Percentiles rank a stretch among this genome's conserved stretches.
These are phyloP conservation scores for Corvus moneduloides DNA, from an alignment of 2,113 vertebrate genomes.

Conservation along the genomic window DNA sequence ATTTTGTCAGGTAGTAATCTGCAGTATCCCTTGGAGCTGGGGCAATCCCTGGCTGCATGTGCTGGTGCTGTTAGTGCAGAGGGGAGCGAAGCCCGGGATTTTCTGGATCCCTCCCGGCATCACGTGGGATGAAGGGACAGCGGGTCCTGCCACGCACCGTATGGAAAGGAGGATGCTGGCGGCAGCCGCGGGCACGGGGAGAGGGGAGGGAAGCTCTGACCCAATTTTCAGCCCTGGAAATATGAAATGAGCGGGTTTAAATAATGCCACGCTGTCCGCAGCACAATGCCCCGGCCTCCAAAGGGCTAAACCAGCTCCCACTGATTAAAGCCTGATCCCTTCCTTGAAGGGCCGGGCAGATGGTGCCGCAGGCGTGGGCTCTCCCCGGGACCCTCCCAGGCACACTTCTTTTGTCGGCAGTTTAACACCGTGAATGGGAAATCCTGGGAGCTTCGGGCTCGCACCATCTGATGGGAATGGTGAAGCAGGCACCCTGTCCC, in stretches of 20 bases:
- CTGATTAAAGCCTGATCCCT: constrained; percentile 53
- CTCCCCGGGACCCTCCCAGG: constrained; percentile 47
- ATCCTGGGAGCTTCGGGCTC: constrained; percentile 17
- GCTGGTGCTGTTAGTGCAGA: background rate
- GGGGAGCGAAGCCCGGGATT: background rate
- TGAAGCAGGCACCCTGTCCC: background rate
- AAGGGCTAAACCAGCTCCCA: background rate
- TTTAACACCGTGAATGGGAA: constrained; percentile 75
- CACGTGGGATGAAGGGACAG: background rate
- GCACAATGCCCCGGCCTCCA: constrained; percentile 11
- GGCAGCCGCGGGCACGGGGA: background rate
- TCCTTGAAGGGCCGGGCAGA: constrained; percentile 65
- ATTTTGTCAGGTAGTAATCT: background rate
- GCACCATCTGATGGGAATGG: constrained; percentile 35
- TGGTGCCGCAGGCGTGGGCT: constrained; percentile 58
- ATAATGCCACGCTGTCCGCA: background rate
- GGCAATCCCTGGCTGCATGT: background rate
- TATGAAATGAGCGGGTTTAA: constrained; percentile 56
- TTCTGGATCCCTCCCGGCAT: background rate
- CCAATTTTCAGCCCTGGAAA: constrained; percentile 56
- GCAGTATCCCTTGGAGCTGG: background rate
- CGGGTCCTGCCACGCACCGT: background rate
- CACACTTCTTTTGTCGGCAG: constrained; percentile 74
- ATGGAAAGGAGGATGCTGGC: background rate
- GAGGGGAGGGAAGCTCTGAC: constrained; percentile 50